These are phyloP conservation scores for Hippocampus zosterae DNA, from an alignment of 2,113 vertebrate genomes.

Conservation along the genomic window DNA sequence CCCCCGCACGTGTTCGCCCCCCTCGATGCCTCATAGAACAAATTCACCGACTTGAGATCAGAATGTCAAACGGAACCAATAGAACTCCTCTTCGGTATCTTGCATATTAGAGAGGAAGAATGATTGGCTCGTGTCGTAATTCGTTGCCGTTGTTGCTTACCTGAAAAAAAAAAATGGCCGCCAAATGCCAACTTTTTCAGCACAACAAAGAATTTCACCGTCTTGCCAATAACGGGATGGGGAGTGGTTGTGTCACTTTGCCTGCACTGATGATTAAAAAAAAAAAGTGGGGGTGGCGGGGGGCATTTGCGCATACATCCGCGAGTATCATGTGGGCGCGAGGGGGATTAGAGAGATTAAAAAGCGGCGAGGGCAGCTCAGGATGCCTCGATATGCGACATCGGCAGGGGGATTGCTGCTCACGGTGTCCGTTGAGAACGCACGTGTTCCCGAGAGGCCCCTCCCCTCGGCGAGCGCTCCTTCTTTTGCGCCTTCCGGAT, in stretches of 20 bases:
- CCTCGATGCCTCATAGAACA: slow-evolving; percentile 12
- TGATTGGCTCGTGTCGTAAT: not conserved
- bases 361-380: slow-evolving; percentile 36
- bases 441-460: slow-evolving; percentile 53
- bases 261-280: no score
- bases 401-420: slow-evolving; percentile 47
- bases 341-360: slow-evolving; percentile 44
- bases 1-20: slow-evolving; percentile 18
- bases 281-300: no score
- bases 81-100: not conserved
- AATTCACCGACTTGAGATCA: slow-evolving; percentile 8
- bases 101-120: not conserved
- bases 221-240: no score
- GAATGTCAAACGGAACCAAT: not conserved
- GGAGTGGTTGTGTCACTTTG: no score
- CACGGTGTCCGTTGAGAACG: slow-evolving; percentile 36
- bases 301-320: not conserved
- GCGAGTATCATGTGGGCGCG: not conserved
- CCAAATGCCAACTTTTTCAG: no score
- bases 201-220: no score
- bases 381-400: slow-evolving; percentile 46
- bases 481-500: not conserved
- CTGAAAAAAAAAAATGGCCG: no score
- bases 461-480: slow-evolving; percentile 29
- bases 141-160: no score